phyloP scores from a whole-genome alignment of 1,140 invertebrate species.

The Coptotermes formosanus region DNA sequence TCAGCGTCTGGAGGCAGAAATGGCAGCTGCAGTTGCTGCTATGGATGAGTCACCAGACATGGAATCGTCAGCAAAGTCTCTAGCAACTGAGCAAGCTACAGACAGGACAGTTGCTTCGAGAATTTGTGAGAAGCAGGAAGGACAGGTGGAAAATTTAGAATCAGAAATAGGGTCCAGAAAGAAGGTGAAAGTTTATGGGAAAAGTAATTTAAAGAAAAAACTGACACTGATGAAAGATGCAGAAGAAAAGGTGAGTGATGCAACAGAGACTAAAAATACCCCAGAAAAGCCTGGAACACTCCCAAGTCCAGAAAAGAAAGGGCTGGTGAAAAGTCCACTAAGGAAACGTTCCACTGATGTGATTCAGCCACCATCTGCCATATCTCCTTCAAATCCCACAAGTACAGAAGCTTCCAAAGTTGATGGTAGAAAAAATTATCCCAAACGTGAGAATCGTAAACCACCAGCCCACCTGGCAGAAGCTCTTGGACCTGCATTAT shows the following conservation, averaged over 20 bases:
- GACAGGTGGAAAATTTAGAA: background rate
- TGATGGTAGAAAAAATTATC: conserved; percentile 47
- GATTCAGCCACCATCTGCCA: background rate
- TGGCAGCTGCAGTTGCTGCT: conserved; percentile 50
- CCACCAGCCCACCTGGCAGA: conserved; percentile 58
- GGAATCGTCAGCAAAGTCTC: conserved; percentile 35
- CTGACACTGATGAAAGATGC: background rate
- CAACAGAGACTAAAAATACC: conserved; percentile 45
- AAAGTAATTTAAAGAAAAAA: conserved; percentile 11
- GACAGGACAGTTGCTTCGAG: background rate
- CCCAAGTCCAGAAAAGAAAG: background rate
- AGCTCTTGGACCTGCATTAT: conserved; percentile 60
- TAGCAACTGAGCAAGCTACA: background rate
- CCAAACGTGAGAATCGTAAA: conserved; percentile 68
- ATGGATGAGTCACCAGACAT: conserved; percentile 48
- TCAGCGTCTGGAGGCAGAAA: conserved; percentile 48
- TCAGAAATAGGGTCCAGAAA: background rate
- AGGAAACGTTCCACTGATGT: conserved; percentile 7
- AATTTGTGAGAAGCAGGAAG: background rate
- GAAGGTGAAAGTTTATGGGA: conserved; percentile 23
- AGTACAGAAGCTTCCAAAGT: conserved; percentile 21
- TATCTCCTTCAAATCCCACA: conserved; percentile 31
- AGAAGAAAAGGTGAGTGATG: conserved; percentile 40
- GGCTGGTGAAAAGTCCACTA: background rate
- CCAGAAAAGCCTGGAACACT: background rate